phyloP scores from a whole-genome alignment of 2,888 invertebrate species.

The Synergus laeviventris region DNA sequence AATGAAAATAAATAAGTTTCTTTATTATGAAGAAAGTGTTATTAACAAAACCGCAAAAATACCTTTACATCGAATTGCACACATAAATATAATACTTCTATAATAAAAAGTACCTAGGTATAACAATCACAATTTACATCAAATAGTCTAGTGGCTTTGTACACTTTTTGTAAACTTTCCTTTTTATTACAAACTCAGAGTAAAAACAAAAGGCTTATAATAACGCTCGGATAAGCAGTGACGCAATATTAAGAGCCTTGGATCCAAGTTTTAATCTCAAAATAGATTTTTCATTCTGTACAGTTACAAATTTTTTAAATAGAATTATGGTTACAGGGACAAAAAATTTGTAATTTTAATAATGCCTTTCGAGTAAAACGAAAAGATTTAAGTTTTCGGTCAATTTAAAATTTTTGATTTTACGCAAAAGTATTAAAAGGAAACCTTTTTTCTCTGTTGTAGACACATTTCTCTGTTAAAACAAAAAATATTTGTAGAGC shows the following conservation, averaged over 20 bases:
- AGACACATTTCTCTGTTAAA: too few species aligned
- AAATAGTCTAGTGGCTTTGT: background rate
- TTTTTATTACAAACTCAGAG: background rate
- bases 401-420: too few species aligned
- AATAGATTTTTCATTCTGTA: background rate
- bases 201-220: background rate
- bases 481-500: too few species aligned
- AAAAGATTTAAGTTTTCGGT: too few species aligned
- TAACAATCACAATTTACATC: background rate
- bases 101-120: conserved; percentile 35
- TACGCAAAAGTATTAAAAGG: too few species aligned
- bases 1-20: conserved; percentile 26
- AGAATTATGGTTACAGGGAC: too few species aligned
- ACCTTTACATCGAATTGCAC: background rate
- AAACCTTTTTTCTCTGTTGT: too few species aligned
- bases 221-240: background rate
- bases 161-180: conserved; percentile 4
- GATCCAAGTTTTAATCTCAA: background rate
- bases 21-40: conserved; percentile 32
- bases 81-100: conserved; percentile 54
- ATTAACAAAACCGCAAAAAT: conserved; percentile 12
- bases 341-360: too few species aligned
- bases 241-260: background rate
- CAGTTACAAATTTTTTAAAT: too few species aligned
- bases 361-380: too few species aligned